phyloP scores from a whole-genome alignment of 2,888 invertebrate species.

The Drosophila phalerata region DNA sequence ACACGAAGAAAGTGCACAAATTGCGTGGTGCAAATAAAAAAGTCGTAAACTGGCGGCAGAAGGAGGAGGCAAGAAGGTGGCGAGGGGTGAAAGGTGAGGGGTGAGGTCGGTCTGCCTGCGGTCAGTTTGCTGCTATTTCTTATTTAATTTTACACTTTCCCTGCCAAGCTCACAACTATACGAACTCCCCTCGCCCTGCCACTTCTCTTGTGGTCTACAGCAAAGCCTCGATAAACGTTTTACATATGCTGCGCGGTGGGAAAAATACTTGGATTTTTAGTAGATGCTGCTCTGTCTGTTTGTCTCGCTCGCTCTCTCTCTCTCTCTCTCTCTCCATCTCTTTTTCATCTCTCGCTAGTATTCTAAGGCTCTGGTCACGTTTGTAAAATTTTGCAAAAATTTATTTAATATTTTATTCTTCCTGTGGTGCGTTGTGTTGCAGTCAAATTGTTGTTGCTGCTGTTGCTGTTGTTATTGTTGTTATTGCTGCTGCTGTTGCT shows the following conservation, averaged over 20 bases:
- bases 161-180: slow-evolving; percentile 6
- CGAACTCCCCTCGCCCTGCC: neutral
- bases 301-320: neutral
- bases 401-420: slow-evolving; percentile 76
- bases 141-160: slow-evolving; percentile 74
- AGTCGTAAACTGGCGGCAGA: slow-evolving; percentile 54
- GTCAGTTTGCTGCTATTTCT: slow-evolving; percentile 73
- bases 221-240: slow-evolving; percentile 43
- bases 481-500: slow-evolving; percentile 44
- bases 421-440: slow-evolving; percentile 51
- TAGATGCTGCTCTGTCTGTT: slow-evolving; percentile 7
- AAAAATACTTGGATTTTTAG: neutral
- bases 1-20: slow-evolving; percentile 25
- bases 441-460: slow-evolving; percentile 43
- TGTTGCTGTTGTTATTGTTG: slow-evolving; percentile 25
- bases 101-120: slow-evolving; percentile 49
- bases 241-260: slow-evolving; percentile 46
- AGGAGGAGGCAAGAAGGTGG: neutral
- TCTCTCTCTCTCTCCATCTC: neutral
- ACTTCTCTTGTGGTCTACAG: neutral
- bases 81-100: neutral
- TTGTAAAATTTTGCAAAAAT: slow-evolving; percentile 68
- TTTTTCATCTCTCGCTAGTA: neutral
- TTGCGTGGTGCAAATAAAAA: slow-evolving; percentile 68
- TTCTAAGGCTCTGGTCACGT: slow-evolving; percentile 69